phyloP scores from a whole-genome alignment of 2,113 vertebrate genomes.

The Gambusia affinis region DNA sequence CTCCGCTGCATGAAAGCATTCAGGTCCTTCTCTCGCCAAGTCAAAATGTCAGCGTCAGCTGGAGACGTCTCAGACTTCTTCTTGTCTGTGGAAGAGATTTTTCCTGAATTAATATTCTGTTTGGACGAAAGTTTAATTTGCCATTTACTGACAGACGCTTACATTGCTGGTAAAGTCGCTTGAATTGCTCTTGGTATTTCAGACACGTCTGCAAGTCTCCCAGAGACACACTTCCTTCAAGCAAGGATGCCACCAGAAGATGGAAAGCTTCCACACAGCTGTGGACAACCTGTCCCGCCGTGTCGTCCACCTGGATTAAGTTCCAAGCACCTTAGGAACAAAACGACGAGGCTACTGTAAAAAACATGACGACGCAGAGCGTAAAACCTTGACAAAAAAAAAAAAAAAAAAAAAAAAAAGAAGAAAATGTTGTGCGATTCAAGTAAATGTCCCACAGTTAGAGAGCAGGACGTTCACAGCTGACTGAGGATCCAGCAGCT shows the following conservation, averaged over 20 bases:
- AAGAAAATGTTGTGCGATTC: background rate
- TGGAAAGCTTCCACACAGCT: constrained; percentile 37
- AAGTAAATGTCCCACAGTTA: constrained; percentile 29
- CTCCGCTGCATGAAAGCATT: constrained; percentile 37
- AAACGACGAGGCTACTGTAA: background rate
- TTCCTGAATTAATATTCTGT: background rate
- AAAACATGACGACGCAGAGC: background rate
- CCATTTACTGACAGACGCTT: constrained; percentile 19
- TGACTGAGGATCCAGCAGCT: constrained; percentile 71
- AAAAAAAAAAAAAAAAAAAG: accelerated
- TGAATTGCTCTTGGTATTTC: constrained; percentile 56
- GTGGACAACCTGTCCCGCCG: constrained; percentile 51
- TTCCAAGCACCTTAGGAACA: constrained; percentile 62
- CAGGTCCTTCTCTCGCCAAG: constrained; percentile 67
- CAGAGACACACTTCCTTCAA: constrained; percentile 58
- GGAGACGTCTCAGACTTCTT: constrained; percentile 24
- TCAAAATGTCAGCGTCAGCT: constrained; percentile 34
- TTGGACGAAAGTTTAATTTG: background rate
- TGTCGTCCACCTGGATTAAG: constrained; percentile 57
- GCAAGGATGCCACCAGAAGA: constrained; percentile 59
- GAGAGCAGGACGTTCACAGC: constrained; percentile 66
- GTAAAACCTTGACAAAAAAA: accelerated
- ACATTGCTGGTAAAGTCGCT: constrained; percentile 70
- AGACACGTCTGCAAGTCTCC: constrained; percentile 68
- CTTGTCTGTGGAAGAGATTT: constrained; percentile 57